phyloP scores from a whole-genome alignment of 2,888 invertebrate genomes.

The Thera obeliscata region DNA sequence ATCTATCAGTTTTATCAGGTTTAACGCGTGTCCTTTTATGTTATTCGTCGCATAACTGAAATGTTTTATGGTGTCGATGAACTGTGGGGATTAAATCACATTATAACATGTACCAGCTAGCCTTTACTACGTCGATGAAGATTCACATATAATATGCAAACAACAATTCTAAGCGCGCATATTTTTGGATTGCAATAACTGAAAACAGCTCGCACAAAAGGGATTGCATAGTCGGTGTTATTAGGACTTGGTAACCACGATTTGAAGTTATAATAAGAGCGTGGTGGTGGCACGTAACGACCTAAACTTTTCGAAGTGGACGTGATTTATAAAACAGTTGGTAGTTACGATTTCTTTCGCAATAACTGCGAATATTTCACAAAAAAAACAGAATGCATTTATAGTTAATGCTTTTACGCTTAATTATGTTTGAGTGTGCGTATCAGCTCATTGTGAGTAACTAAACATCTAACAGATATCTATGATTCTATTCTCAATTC shows the following conservation, averaged over 20 bases:
- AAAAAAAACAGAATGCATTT: neutral
- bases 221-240: neutral
- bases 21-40: too few relatives aligned
- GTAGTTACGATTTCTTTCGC: neutral
- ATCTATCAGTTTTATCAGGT: too few relatives aligned
- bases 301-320: constrained; percentile 7
- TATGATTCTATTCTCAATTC: neutral
- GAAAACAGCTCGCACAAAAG: constrained; percentile 1
- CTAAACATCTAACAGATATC: constrained; percentile 4
- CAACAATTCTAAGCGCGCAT: neutral
- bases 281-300: constrained; percentile 1
- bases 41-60: too few relatives aligned
- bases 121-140: neutral
- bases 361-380: neutral
- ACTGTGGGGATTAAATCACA: too few relatives aligned
- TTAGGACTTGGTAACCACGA: neutral
- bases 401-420: neutral
- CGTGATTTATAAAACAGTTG: constrained; percentile 6
- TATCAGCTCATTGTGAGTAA: neutral
- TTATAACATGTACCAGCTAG: too few relatives aligned
- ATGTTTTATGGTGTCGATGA: too few relatives aligned
- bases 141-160: neutral
- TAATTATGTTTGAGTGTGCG: neutral
- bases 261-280: constrained; percentile 9
- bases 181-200: neutral